phyloP scores from a whole-genome alignment of 2,888 invertebrate species.

The Spisula subtruncata region DNA sequence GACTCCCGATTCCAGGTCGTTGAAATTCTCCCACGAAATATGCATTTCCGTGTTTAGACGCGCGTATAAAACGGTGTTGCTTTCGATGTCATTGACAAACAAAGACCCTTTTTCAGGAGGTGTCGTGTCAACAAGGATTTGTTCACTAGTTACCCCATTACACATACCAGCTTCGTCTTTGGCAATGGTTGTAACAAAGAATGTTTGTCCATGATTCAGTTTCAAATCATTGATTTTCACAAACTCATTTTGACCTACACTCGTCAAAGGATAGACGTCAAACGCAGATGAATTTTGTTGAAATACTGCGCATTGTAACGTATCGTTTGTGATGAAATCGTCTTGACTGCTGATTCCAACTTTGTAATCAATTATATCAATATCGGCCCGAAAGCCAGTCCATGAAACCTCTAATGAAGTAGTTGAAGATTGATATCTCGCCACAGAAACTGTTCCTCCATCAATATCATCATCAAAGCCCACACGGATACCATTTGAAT shows the following conservation, averaged over 20 bases:
- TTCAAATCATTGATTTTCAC: conserved; percentile 48
- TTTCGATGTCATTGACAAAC: conserved; percentile 51
- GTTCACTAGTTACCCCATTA: conserved; percentile 52
- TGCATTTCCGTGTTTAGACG: conserved; percentile 46
- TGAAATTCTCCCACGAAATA: conserved; percentile 51
- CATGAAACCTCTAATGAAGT: conserved; percentile 68
- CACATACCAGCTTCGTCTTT: conserved; percentile 73
- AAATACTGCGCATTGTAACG: conserved; percentile 56
- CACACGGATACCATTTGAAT: conserved; percentile 79
- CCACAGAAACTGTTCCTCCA: conserved; percentile 61
- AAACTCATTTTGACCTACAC: conserved; percentile 70
- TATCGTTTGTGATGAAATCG: conserved; percentile 52
- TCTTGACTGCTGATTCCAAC: conserved; percentile 67
- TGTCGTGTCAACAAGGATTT: conserved; percentile 71
- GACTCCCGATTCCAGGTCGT: conserved; percentile 65
- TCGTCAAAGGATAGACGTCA: conserved; percentile 53
- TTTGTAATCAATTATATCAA: conserved; percentile 69
- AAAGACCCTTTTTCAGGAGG: conserved; percentile 66
- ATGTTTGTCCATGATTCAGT: conserved; percentile 61
- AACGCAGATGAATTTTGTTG: conserved; percentile 48
- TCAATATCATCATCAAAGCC: conserved; percentile 71
- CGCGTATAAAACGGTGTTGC: conserved; percentile 48
- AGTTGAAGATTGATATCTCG: conserved; percentile 59
- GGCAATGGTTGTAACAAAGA: conserved; percentile 71
- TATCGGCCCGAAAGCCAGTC: conserved; percentile 73